These are phyloP conservation scores for Sula dactylatra DNA, from an alignment of 2,113 vertebrate genomes.

Conservation along the genomic window DNA sequence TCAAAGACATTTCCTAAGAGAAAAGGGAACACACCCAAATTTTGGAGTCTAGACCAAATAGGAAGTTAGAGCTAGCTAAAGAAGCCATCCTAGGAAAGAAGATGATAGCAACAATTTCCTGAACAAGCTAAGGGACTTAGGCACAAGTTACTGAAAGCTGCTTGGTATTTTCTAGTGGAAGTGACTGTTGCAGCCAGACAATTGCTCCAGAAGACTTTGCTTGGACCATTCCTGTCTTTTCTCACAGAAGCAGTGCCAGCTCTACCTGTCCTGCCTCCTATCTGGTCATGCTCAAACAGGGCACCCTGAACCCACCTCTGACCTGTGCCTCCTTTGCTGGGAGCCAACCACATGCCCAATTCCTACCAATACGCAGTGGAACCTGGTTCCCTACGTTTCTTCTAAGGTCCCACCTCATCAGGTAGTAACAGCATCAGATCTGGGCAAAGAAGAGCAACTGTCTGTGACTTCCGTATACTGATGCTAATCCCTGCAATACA, in stretches of 20 bases:
- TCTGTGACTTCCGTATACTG: not conserved
- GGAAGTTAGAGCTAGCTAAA: not conserved
- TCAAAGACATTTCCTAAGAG: not conserved
- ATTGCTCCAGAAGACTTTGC: not conserved
- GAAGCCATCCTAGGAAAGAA: not conserved
- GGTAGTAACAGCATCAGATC: not conserved
- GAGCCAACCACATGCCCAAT: not conserved
- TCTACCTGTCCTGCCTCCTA: not conserved
- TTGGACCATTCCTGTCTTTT: not conserved
- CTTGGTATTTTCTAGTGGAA: not conserved
- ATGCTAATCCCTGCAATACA: not conserved
- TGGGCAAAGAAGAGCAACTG: not conserved
- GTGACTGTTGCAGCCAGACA: not conserved
- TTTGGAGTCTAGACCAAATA: not conserved
- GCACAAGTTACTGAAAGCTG: not conserved
- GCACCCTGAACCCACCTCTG: not conserved
- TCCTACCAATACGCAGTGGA: fast-evolving
- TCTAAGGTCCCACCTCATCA: not conserved
- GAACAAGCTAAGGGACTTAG: not conserved
- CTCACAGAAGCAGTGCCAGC: not conserved
- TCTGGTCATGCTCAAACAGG: not conserved
- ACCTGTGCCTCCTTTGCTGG: not conserved
- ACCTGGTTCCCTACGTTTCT: not conserved
- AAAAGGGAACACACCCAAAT: not conserved
- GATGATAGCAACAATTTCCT: not conserved